These are phyloP conservation scores for Drosophila athabasca DNA, from an alignment of 1,140 invertebrate genomes.

Conservation along the genomic window DNA sequence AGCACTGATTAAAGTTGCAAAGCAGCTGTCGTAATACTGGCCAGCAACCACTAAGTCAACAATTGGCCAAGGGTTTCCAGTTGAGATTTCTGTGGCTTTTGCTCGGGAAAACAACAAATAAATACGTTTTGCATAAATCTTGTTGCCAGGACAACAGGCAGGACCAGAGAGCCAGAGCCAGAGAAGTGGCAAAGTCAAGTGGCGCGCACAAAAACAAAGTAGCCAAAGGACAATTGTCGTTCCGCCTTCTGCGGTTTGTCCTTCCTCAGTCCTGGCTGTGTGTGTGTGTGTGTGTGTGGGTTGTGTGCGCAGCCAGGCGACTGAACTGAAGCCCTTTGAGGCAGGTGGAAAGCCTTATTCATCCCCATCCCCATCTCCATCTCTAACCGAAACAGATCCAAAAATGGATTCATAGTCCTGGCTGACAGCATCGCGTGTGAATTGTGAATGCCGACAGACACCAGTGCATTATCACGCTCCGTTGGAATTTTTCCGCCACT, in stretches of 20 bases:
- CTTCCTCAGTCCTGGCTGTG: neutral
- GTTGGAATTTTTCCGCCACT: constrained; percentile 49
- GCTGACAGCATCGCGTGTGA: constrained; percentile 22
- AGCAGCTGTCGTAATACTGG: constrained; percentile 12
- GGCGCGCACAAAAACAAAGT: constrained; percentile 42
- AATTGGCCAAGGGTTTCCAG: constrained; percentile 32
- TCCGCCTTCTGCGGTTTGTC: constrained; percentile 10
- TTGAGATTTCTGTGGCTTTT: constrained; percentile 11
- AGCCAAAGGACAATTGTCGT: constrained; percentile 31
- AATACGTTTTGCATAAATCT: constrained; percentile 72
- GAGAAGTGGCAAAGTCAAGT: constrained; percentile 41
- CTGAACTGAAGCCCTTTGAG: constrained; percentile 36
- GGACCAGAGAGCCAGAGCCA: neutral
- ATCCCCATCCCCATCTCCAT: neutral
- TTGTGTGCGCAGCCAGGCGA: constrained; percentile 49
- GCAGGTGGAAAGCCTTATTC: constrained; percentile 1
- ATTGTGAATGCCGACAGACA: constrained; percentile 6
- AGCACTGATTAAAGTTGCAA: constrained; percentile 36
- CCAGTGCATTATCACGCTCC: constrained; percentile 64
- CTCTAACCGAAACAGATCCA: constrained; percentile 5
- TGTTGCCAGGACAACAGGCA: constrained; percentile 33
- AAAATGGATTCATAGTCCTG: constrained; percentile 15
- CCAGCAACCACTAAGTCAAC: constrained; percentile 39
- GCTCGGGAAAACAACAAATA: constrained; percentile 48
- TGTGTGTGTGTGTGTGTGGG: neutral